Conservation (phyloP, 2,797 vertebrate species). For the Mormyrops attenuatus region DNA sequence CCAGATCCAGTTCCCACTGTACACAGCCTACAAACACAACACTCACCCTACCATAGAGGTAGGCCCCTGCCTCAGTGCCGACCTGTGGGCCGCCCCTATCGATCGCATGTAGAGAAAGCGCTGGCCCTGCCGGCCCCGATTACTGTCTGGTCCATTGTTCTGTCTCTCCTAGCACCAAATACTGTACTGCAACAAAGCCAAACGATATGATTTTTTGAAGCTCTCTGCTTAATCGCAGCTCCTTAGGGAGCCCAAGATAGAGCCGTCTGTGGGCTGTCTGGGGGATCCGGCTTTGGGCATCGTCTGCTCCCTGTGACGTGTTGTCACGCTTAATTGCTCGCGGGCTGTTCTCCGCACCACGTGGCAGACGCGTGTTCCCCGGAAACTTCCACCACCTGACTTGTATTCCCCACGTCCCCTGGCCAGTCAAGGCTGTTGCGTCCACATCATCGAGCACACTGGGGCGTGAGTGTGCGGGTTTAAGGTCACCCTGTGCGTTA, state of each 20-base stretch:
- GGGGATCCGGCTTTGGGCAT: not conserved
- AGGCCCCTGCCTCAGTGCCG: conserved; percentile 22
- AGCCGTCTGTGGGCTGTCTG: not conserved
- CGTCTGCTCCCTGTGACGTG: not conserved
- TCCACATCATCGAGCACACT: not conserved
- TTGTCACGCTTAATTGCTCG: not conserved
- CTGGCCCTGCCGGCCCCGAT: not conserved
- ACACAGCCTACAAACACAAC: conserved; percentile 98
- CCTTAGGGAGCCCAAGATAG: not conserved
- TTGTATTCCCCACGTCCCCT: not conserved
- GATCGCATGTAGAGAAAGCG: not conserved
- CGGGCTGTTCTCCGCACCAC: not conserved
- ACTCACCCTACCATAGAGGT: conserved; percentile 98
- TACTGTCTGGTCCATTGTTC: not conserved
- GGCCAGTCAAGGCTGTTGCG: not conserved
- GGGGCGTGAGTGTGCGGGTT: not conserved
- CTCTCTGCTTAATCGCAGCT: not conserved
- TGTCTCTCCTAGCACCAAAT: not conserved
- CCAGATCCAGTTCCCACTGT: conserved; percentile 96
- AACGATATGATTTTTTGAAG: not conserved
- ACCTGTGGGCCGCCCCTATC: not conserved
- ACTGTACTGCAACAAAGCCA: not conserved
- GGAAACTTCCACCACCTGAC: not conserved
- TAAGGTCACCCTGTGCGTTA: not conserved
- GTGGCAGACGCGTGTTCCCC: too few relatives aligned